A percentile compares a stretch with the other conserved stretches of the same genome.
phyloP scores from a whole-genome alignment of 1,140 invertebrate species.

The Drosophila ambigua region DNA sequence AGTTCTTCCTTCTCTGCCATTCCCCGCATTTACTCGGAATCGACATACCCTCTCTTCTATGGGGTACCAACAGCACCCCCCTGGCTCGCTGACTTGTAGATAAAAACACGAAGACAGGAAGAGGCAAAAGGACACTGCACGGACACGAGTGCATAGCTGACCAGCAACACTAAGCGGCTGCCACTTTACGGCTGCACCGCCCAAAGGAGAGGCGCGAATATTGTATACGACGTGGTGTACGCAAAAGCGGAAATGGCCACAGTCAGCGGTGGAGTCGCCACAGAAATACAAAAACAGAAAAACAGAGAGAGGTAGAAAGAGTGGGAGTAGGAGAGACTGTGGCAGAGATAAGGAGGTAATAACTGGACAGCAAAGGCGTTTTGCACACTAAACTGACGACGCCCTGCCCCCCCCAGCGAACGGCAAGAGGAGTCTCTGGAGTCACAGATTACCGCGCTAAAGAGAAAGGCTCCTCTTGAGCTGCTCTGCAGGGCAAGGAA shows the following conservation, averaged over 20 bases:
- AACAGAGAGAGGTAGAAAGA: background rate
- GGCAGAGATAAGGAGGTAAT: constrained; percentile 26
- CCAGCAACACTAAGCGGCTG: constrained; percentile 46
- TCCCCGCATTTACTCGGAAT: background rate
- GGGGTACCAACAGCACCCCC: no score
- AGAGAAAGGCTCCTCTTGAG: background rate
- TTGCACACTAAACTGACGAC: background rate
- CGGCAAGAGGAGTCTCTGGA: background rate
- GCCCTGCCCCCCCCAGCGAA: no score
- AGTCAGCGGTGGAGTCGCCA: no score
- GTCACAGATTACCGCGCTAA: constrained; percentile 16
- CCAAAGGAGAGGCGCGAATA: constrained; percentile 22
- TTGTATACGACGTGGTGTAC: constrained; percentile 33
- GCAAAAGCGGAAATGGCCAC: constrained; percentile 11
- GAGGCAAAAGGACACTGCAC: constrained; percentile 10
- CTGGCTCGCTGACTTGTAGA: constrained; percentile 1
- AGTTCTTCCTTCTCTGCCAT: no score
- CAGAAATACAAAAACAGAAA: no score
- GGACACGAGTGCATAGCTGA: constrained; percentile 41
- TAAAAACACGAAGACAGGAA: constrained; percentile 43
- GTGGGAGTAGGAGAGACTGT: background rate
- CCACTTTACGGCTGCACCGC: constrained; percentile 14
- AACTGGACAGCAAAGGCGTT: constrained; percentile 19
- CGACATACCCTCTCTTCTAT: no score
- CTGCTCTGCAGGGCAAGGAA: background rate